Percentiles rank a stretch among this genome's conserved stretches.
Conservation (phyloP, 1,140 invertebrate genomes). For the Ephestia elutella region DNA sequence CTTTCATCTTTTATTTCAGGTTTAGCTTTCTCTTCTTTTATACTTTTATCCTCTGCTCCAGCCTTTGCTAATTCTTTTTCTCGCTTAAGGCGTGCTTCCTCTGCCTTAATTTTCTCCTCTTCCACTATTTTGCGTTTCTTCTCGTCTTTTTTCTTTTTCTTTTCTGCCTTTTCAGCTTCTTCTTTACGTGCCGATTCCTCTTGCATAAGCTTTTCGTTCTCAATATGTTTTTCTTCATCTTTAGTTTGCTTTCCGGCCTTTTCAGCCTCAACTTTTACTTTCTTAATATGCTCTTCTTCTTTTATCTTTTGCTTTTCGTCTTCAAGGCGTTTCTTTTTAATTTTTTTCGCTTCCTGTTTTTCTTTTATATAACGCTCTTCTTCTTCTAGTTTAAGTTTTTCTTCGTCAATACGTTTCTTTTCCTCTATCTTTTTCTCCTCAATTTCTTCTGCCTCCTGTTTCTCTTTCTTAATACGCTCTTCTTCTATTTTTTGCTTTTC, state of each 20-base stretch:
- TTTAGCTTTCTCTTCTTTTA: neutral
- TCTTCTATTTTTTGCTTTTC: neutral
- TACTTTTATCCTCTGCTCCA: neutral
- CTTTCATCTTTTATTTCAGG: too few species aligned
- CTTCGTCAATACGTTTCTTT: constrained; percentile 20
- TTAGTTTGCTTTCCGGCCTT: constrained; percentile 23
- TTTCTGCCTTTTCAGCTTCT: constrained; percentile 8
- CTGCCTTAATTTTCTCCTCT: constrained; percentile 5
- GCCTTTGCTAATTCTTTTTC: constrained; percentile 3
- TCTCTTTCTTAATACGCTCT: neutral
- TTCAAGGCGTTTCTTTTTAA: constrained; percentile 21
- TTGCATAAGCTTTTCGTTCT: neutral
- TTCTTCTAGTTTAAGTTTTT: constrained; percentile 19
- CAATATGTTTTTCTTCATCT: neutral
- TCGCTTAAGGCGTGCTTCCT: neutral
- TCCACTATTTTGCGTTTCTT: neutral
- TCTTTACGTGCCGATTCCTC: neutral
- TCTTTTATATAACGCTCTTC: constrained; percentile 22
- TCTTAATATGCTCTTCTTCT: constrained; percentile 15
- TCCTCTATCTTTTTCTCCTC: too few species aligned
- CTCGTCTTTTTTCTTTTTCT: constrained; percentile 9
- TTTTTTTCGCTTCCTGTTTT: constrained; percentile 25
- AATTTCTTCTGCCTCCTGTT: constrained; percentile 6
- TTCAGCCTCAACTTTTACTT: constrained; percentile 13
- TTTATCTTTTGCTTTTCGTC: constrained; percentile 21